phyloP scores from a whole-genome alignment of 2,888 invertebrate species.

The Trachelus stipa region DNA sequence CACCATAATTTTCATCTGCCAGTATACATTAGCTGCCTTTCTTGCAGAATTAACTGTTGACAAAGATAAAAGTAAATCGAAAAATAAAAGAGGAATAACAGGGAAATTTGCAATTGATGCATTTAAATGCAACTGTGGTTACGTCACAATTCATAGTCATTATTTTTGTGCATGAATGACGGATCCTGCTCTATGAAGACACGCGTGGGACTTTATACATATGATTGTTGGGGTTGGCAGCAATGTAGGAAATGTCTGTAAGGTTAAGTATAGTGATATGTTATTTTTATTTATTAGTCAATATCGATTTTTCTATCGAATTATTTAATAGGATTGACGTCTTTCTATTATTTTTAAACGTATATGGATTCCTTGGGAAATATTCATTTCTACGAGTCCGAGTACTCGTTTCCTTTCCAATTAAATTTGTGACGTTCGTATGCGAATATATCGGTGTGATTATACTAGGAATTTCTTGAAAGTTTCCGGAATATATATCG shows the following conservation, averaged over 20 bases:
- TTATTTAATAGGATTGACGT: neutral
- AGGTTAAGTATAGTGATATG: neutral
- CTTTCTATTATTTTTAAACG: neutral
- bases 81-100: neutral
- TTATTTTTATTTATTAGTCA: neutral
- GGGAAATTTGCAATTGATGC: neutral
- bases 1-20: neutral
- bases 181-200: neutral
- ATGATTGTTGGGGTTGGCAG: neutral
- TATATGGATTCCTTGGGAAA: neutral
- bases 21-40: neutral
- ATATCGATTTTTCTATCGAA: neutral
- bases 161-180: neutral
- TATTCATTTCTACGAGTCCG: neutral
- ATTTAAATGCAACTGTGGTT: neutral
- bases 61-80: neutral
- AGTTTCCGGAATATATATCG: neutral
- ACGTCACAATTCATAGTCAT: neutral
- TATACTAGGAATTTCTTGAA: neutral
- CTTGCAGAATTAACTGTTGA: neutral
- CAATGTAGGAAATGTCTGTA: neutral
- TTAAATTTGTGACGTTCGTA: neutral
- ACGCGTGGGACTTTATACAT: neutral
- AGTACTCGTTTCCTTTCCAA: neutral
- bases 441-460: neutral